Conservation (phyloP, 2,113 vertebrate species). For the Galbula dea region DNA sequence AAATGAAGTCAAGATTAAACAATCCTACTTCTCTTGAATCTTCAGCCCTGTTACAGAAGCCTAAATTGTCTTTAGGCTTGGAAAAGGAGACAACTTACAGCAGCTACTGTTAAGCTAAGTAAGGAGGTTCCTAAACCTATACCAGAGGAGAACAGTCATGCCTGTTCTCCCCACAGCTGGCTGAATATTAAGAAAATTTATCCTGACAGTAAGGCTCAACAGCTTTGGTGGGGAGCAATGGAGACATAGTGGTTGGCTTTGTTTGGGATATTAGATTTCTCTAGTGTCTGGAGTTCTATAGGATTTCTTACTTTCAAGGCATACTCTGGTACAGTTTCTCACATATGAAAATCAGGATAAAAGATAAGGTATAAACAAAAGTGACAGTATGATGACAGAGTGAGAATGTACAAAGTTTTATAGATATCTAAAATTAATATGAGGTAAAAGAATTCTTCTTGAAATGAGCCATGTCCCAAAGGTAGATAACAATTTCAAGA, state of each 20-base stretch:
- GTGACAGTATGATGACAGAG: neutral
- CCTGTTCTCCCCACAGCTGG: neutral
- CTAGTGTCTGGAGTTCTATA: neutral
- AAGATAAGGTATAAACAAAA: neutral
- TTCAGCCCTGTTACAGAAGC: neutral
- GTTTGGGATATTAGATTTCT: neutral
- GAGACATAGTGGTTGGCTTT: fast-evolving
- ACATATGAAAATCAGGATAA: neutral
- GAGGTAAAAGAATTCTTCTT: neutral
- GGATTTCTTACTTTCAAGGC: neutral
- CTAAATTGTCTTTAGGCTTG: neutral
- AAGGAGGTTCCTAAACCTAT: neutral
- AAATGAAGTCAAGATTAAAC: neutral
- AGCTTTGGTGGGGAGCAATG: fast-evolving
- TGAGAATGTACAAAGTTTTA: neutral
- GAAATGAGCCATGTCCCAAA: neutral
- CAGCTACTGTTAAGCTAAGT: neutral
- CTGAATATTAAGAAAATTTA: neutral
- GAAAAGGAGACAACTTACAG: neutral
- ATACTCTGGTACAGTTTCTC: neutral
- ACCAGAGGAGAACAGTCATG: fast-evolving
- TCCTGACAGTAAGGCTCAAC: neutral
- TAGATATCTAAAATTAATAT: neutral
- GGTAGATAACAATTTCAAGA: neutral
- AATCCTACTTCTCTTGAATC: neutral